Conservation (phyloP, 1,140 invertebrate species). For the Radopholus similis region DNA sequence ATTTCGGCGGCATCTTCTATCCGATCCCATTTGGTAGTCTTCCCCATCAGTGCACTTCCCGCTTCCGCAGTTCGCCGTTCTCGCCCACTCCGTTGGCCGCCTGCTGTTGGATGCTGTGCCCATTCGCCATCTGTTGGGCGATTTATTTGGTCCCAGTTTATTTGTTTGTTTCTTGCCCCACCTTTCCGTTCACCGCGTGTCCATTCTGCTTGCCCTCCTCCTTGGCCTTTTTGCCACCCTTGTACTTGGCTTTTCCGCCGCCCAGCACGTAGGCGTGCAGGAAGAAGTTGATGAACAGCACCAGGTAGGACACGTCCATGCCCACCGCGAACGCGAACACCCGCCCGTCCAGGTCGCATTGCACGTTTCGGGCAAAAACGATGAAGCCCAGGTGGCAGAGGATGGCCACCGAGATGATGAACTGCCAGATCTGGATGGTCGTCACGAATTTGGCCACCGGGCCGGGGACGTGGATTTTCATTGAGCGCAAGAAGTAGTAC, state of each 20-base stretch:
- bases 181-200: no score
- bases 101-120: no score
- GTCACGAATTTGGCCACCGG: conserved; percentile 88
- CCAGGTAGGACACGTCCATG: conserved; percentile 77
- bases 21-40: no score
- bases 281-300: conserved; percentile 65
- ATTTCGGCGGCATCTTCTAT: no score
- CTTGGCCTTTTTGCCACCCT: conserved; percentile 22
- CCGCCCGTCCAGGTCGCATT: conserved; percentile 77
- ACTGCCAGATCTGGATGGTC: conserved; percentile 84
- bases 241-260: conserved; percentile 57
- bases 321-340: conserved; percentile 83
- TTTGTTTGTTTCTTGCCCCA: no score
- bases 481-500: conserved; percentile 86
- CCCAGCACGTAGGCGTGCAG: conserved; percentile 61
- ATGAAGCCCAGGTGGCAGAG: conserved; percentile 75
- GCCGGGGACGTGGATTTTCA: conserved; percentile 79
- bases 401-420: conserved; percentile 87
- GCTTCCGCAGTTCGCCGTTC: no score
- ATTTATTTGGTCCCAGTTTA: no score
- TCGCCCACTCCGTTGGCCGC: no score
- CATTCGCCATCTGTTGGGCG: no score
- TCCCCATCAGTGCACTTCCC: no score
- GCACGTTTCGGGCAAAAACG: conserved; percentile 61
- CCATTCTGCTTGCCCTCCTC: no score